These are phyloP conservation scores for Microcebus murinus DNA, from an alignment of 2,113 vertebrate genomes.

Conservation along the genomic window DNA sequence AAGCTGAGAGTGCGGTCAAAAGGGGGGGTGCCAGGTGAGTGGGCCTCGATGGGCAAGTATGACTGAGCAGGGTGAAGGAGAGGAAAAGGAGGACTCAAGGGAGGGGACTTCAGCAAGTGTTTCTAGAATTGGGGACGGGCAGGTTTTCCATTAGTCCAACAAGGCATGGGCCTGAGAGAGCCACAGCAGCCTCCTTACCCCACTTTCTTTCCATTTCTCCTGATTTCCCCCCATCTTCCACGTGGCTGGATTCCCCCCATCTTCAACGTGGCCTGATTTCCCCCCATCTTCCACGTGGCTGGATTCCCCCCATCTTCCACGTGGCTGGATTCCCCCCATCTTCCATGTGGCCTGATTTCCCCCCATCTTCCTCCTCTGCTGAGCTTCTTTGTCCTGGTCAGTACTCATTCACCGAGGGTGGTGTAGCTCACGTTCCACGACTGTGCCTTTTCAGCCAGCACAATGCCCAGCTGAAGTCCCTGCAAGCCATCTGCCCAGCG, in stretches of 20 bases:
- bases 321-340: too few species aligned
- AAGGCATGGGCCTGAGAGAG: not conserved
- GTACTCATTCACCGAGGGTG: not conserved
- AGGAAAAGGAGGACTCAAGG: not conserved
- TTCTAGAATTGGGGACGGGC: not conserved
- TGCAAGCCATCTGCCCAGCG: not conserved
- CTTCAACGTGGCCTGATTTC: too few species aligned
- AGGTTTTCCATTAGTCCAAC: not conserved
- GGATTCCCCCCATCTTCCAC: too few species aligned
- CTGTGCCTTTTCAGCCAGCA: accelerated
- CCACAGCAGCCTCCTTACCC: accelerated
- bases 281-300: not conserved
- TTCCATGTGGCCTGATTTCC: too few species aligned
- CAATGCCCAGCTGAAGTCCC: accelerated
- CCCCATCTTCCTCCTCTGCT: not conserved
- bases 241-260: too few species aligned
- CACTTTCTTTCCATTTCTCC: too few species aligned
- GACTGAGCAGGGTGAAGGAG: not conserved
- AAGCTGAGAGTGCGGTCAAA: too few species aligned
- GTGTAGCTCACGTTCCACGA: not conserved
- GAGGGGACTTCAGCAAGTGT: not conserved
- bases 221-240: too few species aligned
- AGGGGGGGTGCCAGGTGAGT: not conserved
- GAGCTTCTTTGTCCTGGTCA: not conserved
- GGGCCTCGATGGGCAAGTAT: not conserved